Conservation (phyloP, 53 echinoderm and acorn worm genomes). For the Zoroaster sp. region DNA sequence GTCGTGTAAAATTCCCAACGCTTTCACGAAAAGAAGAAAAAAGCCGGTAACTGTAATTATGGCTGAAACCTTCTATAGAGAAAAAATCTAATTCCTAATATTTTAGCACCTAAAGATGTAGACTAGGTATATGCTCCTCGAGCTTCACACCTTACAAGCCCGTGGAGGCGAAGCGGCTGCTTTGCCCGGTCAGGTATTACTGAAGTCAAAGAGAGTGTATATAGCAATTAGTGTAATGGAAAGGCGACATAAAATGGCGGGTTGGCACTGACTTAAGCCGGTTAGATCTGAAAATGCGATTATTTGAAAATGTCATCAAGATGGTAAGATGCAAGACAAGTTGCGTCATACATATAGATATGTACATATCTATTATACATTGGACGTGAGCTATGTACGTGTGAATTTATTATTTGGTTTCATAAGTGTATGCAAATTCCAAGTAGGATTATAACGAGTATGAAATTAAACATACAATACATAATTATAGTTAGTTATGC, state of each 20-base stretch:
- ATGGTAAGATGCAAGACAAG: not conserved
- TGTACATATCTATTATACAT: too few species aligned
- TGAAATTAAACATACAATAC: too few species aligned
- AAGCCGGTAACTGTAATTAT: too few species aligned
- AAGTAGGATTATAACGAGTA: too few species aligned
- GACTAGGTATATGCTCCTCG: not conserved
- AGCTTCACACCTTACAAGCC: not conserved
- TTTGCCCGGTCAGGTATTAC: not conserved
- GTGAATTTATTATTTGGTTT: not conserved
- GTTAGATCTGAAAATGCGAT: conserved; percentile 13
- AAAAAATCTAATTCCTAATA: not conserved
- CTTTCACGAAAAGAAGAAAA: too few species aligned
- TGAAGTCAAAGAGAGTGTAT: not conserved
- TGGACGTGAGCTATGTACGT: not conserved
- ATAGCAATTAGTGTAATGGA: conserved; percentile 30
- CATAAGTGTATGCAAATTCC: not conserved
- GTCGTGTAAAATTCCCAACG: too few species aligned
- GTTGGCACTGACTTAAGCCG: not conserved
- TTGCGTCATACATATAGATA: not conserved
- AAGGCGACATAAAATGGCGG: not conserved
- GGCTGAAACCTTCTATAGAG: too few species aligned
- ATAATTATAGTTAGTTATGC: too few species aligned
- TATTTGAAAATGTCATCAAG: conserved; percentile 8
- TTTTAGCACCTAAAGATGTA: not conserved
- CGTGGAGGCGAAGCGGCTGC: not conserved